Evolutionary conservation across 1,140 invertebrate genomes (phyloP), one percentile per base, ranked within the genome.

Genomic region (Odontomachus brunneus): DNA sequence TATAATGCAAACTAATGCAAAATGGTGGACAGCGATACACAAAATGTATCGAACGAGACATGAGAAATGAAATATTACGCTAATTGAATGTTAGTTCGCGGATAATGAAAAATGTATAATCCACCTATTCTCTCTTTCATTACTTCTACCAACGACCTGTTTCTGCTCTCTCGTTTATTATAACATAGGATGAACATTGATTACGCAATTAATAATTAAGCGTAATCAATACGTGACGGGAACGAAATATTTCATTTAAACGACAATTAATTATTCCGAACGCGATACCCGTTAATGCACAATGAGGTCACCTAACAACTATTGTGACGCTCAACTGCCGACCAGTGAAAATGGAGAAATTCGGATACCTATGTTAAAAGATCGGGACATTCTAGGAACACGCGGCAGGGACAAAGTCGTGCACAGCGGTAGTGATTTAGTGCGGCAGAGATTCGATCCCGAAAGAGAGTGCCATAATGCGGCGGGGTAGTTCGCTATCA

Each of bases 341-440:
- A 22, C 24, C 51, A 49, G 26, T 53, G 84, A 80, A 63, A 75
- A 65, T n/a, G 24, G 59, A 59, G 44, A 69, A 83, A 85, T 76
- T 71, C 48, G 17, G 67, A 65, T 26, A 49, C 0, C 38, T 44
- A 44, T 22, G 24, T 71, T 49, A n/a, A 72, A 85, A 62, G 29
- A 44, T 53, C 19, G 55, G 60, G 24, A 73, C 55, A 67, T 48
- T 7, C 38, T 11, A 33, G 3, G 44, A 71, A 19, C 38, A 55
- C 29, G 29, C 17, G 49, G 15, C 11, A 33, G 53, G 44, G 38
- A 26, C n/a, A 53, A 69, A 29, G 82, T 62, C 76, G 72, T 29
- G 29, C 29, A 33, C 29, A 5, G 29, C 29, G 49, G 44, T 24
- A 3, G 24, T 87, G 83, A 88, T 88, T 88, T 88, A 88, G 62